Evolutionary conservation across 2,888 invertebrate species (phyloP).

Genomic region (Dicyrtomina minuta): DNA sequence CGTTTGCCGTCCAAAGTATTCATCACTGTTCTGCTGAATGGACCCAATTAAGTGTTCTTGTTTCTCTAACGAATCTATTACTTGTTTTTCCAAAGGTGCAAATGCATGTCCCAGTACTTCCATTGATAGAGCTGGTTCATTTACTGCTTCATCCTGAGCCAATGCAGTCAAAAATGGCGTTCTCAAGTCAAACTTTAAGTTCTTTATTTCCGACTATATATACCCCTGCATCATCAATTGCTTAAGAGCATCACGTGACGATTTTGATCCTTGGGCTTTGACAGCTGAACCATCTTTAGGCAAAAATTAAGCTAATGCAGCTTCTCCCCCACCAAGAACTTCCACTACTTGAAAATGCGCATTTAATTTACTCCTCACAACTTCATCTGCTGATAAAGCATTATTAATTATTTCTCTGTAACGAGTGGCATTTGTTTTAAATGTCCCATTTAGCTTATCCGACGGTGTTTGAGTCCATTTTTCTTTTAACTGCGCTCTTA

Average conservation of each 20-base stretch:
- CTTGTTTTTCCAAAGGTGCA: constrained; percentile 75
- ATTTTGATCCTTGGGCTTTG: constrained; percentile 42
- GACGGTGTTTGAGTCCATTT: constrained; percentile 90
- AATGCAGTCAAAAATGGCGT: too few relatives aligned
- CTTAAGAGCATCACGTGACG: constrained; percentile 68
- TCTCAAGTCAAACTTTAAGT: constrained; percentile 78
- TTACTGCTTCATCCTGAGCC: too few relatives aligned
- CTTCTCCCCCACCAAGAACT: constrained; percentile 73
- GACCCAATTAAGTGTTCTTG: constrained; percentile 70
- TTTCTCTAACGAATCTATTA: constrained; percentile 70
- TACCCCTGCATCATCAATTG: constrained; percentile 73
- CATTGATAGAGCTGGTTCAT: too few relatives aligned
- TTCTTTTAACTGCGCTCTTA: constrained; percentile 86
- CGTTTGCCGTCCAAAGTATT: constrained; percentile 46
- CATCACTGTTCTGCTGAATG: constrained; percentile 63
- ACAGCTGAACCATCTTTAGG: constrained; percentile 66
- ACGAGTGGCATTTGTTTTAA: constrained; percentile 84
- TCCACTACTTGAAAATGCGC: constrained; percentile 76
- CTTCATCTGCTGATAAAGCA: constrained; percentile 51
- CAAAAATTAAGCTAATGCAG: constrained; percentile 69
- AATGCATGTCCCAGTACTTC: constrained; percentile 74
- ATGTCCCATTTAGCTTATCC: constrained; percentile 81
- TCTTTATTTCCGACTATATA: constrained; percentile 75
- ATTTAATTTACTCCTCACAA: constrained; percentile 74
- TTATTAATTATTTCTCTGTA: constrained; percentile 67